Evolutionary conservation across 2,113 vertebrate genomes (phyloP).

Genomic region (Microcebus lehilahytsara): DNA sequence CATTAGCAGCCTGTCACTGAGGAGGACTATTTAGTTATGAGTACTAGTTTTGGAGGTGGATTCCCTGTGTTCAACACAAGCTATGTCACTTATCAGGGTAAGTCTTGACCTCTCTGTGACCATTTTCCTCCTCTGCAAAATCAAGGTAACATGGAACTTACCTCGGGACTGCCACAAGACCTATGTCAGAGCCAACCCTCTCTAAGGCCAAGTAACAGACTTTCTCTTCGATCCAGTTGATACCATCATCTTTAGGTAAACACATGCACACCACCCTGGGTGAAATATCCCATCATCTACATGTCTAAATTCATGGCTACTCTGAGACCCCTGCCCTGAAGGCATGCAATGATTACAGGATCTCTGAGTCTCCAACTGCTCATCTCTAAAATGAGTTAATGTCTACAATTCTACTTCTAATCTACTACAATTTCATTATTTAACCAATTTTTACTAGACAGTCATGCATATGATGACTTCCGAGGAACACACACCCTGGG

Average conservation of each 20-base stretch:
- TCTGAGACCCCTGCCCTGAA: accelerated
- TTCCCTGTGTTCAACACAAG: not conserved
- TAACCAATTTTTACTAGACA: not conserved
- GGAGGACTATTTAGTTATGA: accelerated
- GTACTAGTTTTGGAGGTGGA: not conserved
- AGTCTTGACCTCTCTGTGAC: not conserved
- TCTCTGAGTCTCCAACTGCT: not conserved
- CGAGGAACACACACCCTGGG: not conserved
- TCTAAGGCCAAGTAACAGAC: accelerated
- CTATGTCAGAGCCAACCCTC: accelerated
- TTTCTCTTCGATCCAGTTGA: not conserved
- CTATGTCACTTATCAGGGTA: not conserved
- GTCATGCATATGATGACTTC: accelerated
- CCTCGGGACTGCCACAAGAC: accelerated
- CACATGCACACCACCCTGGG: accelerated
- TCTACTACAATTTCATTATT: too few species aligned
- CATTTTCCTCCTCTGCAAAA: not conserved
- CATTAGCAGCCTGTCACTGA: accelerated
- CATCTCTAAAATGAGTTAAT: not conserved
- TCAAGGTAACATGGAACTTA: too few species aligned
- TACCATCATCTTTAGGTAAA: accelerated
- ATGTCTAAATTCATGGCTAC: too few species aligned
- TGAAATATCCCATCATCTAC: accelerated
- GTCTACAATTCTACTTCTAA: not conserved
- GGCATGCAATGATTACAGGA: accelerated